A percentile compares a stretch with the other conserved stretches of the same genome.
Evolutionary conservation across 35 echinoderm and acorn worm genomes (phyloP).

Genomic region (Heliocidaris erythrogramma): DNA sequence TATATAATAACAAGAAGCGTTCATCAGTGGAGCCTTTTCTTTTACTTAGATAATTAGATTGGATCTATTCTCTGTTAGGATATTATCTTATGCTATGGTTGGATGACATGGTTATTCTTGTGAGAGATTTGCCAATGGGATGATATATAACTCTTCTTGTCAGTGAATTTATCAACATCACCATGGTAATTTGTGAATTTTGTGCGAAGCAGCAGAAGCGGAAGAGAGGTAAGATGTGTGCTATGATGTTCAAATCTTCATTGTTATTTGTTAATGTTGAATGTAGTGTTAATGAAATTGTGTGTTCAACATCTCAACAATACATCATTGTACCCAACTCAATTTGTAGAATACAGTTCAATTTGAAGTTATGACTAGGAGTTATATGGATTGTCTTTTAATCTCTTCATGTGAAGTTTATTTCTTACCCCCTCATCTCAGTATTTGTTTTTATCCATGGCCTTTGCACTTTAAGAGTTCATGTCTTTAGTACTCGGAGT

Average conservation of each 20-base stretch:
- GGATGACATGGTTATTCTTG: background rate
- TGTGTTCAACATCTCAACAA: too few species aligned
- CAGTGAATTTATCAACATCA: background rate
- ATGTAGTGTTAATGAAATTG: too few species aligned
- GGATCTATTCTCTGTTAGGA: background rate
- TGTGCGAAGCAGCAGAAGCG: slow-evolving; percentile 24
- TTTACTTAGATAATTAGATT: background rate
- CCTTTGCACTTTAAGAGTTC: background rate
- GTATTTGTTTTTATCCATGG: too few species aligned
- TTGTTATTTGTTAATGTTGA: too few species aligned
- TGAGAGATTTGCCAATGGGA: background rate
- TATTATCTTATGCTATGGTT: background rate
- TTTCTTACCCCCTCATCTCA: background rate
- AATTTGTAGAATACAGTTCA: background rate
- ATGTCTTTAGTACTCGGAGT: background rate
- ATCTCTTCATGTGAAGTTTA: background rate
- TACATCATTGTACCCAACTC: background rate
- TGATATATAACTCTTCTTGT: background rate
- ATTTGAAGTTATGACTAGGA: too few species aligned
- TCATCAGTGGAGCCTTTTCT: background rate
- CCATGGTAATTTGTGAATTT: slow-evolving; percentile 37
- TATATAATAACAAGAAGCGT: too few species aligned
- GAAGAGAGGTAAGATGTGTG: background rate
- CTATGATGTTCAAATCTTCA: background rate
- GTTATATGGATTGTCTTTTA: background rate